Evolutionary conservation across 2,113 vertebrate genomes (phyloP), one percentile per base, ranked within the genome.

Genomic region (Desmodus rotundus): DNA sequence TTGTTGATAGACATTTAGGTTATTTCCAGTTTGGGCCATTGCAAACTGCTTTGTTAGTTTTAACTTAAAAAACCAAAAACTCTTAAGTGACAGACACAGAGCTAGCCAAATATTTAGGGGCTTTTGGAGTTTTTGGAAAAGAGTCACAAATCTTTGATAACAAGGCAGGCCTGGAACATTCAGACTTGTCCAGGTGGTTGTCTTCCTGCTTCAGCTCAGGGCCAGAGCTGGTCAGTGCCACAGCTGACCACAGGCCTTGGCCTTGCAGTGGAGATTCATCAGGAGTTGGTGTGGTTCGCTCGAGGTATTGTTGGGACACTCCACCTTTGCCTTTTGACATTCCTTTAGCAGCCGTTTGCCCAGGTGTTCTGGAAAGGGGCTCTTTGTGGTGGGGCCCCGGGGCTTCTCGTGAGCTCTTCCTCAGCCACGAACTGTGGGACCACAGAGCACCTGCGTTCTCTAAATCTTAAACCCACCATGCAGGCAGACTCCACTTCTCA

Each of bases 11-110:
- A 72, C 31, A 36, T 65, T 88, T 70, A 65, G 24, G 1, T 72
- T 50, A 36, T 81, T 94, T 94, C 78, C 31, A 45, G n/a, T 96
- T 77, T 83, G 1, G 88, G 15, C 41, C 54, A 22, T 73, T 87
- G 28, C 13, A 87, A 78, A 38, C 26, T 68, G 19, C 70, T 90
- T 96, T 74, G 20, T 54, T 89, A 38, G 28, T 13, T 87, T 78
- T 91, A n/a, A 47, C 10, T 83, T 41, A 36, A 80, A 33, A 45
- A 45, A 61, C 10, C 74, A 87, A 65, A 52, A 56, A 50, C 52
- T 83, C n/a, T 67, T 52, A 54, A 52, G 33, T 26, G 33, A 47
- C 19, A 77, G 56, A 47, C 19, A 63, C 12, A 74, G 77, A 78
- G 17, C n/a, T 36, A 56, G 33, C 11, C 31, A 81, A 85, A 80